Evolutionary conservation across 2,113 vertebrate genomes (phyloP).

Genomic region (Xenopus tropicalis): DNA sequence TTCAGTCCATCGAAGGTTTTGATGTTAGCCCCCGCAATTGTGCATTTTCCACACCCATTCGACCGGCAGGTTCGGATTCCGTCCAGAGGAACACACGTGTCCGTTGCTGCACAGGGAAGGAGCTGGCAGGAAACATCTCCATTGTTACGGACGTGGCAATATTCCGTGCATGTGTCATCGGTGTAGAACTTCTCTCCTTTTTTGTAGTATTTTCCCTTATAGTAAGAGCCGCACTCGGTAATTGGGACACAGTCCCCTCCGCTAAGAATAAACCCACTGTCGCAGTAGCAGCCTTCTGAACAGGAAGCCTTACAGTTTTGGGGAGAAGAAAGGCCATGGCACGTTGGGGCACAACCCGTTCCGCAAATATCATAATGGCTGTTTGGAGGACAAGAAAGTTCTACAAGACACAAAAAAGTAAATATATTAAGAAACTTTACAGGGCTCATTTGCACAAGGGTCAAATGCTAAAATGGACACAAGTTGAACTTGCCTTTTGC

Average conservation of each 20-base stretch:
- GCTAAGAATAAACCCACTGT: constrained; percentile 38
- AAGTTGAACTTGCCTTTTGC: too few relatives aligned
- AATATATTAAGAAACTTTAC: background rate
- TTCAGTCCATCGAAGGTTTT: constrained; percentile 18
- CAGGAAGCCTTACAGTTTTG: background rate
- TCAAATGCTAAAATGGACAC: too few relatives aligned
- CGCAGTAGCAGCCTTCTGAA: constrained; percentile 37
- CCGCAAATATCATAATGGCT: constrained; percentile 56
- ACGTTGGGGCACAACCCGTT: constrained; percentile 20
- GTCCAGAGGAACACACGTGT: constrained; percentile 9
- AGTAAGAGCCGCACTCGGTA: constrained; percentile 17
- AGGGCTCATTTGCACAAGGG: background rate
- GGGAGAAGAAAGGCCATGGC: background rate
- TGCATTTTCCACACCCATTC: background rate
- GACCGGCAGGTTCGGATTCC: background rate
- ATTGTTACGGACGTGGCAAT: background rate
- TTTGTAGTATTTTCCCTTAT: constrained; percentile 16
- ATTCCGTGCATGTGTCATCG: background rate
- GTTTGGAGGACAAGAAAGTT: constrained; percentile 64
- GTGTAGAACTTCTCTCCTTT: constrained; percentile 2
- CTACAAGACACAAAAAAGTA: constrained; percentile 51
- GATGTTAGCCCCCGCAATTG: constrained; percentile 9
- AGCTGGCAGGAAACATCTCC: background rate
- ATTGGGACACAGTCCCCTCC: constrained; percentile 30
- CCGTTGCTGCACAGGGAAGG: background rate